These are phyloP conservation scores for Prunella himalayana DNA, from an alignment of 2,113 vertebrate species.

Conservation along the genomic window DNA sequence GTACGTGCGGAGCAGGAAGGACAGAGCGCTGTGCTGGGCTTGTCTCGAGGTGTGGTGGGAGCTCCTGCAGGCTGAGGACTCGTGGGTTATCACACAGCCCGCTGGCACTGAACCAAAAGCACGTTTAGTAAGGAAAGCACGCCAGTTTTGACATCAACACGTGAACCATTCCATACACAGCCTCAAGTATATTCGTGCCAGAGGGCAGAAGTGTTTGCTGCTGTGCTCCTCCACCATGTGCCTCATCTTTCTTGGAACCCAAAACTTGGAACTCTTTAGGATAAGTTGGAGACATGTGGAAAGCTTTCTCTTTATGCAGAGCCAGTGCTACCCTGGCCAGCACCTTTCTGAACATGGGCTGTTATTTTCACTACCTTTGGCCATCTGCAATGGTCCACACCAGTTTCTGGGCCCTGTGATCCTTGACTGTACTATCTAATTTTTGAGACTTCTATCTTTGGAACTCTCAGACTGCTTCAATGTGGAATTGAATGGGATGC, in stretches of 20 bases:
- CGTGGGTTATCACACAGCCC: fast-evolving
- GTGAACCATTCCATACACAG: background rate
- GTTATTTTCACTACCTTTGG: background rate
- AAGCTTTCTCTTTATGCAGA: background rate
- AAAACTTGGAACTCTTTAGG: background rate
- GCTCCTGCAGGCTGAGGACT: background rate
- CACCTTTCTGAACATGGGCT: background rate
- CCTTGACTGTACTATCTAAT: background rate
- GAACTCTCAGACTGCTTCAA: background rate
- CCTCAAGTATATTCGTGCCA: fast-evolving
- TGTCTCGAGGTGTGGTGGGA: background rate
- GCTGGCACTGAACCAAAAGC: background rate
- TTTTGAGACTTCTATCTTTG: background rate
- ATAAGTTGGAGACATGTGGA: background rate
- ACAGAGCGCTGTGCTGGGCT: background rate
- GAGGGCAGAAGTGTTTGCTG: background rate
- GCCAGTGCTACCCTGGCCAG: background rate
- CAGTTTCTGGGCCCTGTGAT: background rate
- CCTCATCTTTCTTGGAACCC: background rate
- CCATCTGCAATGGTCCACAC: background rate
- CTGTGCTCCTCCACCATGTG: background rate
- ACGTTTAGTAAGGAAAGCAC: fast-evolving
- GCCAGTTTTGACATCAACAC: fast-evolving
- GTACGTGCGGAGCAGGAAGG: fast-evolving
- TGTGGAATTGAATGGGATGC: fast-evolving